A percentile compares a stretch with the other conserved stretches of the same genome.
Conservation (phyloP, 2,113 vertebrate species). For the Numida meleagris region DNA sequence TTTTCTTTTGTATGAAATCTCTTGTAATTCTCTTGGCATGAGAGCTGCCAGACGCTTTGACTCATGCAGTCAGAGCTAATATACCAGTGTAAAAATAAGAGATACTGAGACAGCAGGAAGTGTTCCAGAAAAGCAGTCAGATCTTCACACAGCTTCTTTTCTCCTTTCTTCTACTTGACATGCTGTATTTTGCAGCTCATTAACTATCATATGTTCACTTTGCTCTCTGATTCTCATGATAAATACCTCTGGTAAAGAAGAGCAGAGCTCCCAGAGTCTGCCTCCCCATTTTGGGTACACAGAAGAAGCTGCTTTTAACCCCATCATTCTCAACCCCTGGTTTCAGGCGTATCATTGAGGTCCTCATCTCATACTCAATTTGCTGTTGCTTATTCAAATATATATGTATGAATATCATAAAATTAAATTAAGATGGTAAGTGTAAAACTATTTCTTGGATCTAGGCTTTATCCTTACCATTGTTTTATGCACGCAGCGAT, state of each 20-base stretch:
- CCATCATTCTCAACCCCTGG: neutral
- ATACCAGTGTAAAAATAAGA: conserved; percentile 16
- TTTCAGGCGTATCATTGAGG: neutral
- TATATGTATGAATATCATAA: neutral
- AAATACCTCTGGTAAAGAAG: neutral
- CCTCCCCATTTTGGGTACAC: neutral
- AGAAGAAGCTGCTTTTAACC: neutral
- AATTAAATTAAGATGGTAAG: neutral
- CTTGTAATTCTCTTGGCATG: neutral
- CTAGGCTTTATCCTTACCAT: neutral
- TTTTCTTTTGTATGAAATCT: neutral
- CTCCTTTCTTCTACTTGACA: conserved; percentile 47
- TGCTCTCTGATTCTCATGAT: neutral
- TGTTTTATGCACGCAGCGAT: neutral
- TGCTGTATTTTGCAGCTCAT: conserved; percentile 48
- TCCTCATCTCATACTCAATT: neutral
- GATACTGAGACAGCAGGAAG: conserved; percentile 29
- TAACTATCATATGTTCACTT: conserved; percentile 11
- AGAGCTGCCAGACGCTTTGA: conserved; percentile 10
- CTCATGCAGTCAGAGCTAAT: conserved; percentile 27
- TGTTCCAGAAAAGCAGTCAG: conserved; percentile 34
- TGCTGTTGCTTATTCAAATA: neutral
- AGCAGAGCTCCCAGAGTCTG: neutral
- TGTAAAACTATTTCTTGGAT: neutral
- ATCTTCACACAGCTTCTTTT: conserved; percentile 55